Conservation (phyloP, 2,113 vertebrate species). For the western clawed frog (Xenopus tropicalis) region UCB_Xtro_10.0 CM004443.2:134523001-134523500, state of each 20-base stretch:
- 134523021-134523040: not conserved
- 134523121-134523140: slow-evolving; percentile 6
- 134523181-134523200: slow-evolving; percentile 20
- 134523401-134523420: slow-evolving; percentile 66
- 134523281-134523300: too few species aligned
- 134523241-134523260: too few species aligned
- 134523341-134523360: slow-evolving; percentile 19
- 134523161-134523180: slow-evolving; percentile 39
- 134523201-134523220: slow-evolving; percentile 11
- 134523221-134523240: not conserved
- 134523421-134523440: slow-evolving; percentile 77
- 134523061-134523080: slow-evolving; percentile 7
- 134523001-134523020: too few species aligned
- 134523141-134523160: slow-evolving; percentile 20
- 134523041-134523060: slow-evolving; percentile 1
- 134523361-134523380: slow-evolving; percentile 44
- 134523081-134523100: not conserved
- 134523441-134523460: slow-evolving; percentile 62
- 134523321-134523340: not conserved
- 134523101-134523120: slow-evolving; percentile 29
- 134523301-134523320: too few species aligned
- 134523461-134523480: slow-evolving; percentile 50
- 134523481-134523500: slow-evolving; percentile 78
- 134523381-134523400: slow-evolving; percentile 56
- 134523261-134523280: too few species aligned